Evolutionary conservation across 2,797 vertebrate species (phyloP).

Genomic region (Acanthis flammea): DNA sequence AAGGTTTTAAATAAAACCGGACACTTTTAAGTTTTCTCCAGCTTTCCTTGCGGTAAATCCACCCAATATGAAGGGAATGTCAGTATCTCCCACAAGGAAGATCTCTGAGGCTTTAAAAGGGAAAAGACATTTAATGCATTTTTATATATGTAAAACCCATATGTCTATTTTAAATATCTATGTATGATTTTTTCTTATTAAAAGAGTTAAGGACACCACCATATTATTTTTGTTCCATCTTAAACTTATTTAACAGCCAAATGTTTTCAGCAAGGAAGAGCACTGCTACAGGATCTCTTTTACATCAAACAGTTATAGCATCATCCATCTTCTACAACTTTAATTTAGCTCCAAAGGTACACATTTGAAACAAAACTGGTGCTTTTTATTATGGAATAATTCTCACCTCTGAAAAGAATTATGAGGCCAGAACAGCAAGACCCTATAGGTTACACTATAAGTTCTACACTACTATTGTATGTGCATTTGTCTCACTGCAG

Average conservation of each 20-base stretch:
- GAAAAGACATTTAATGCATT: neutral
- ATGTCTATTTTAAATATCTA: neutral
- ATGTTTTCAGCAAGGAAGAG: neutral
- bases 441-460: neutral
- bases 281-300: neutral
- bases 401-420: neutral
- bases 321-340: neutral
- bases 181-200: neutral
- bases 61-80: slow-evolving; percentile 33
- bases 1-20: slow-evolving; percentile 67
- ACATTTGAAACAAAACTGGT: neutral
- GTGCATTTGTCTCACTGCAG: neutral
- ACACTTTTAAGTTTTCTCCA: slow-evolving; percentile 58
- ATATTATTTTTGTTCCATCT: neutral
- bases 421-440: neutral
- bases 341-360: neutral
- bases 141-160: neutral
- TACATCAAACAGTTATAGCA: neutral
- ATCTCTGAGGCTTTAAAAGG: neutral
- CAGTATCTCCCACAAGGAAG: slow-evolving; percentile 20
- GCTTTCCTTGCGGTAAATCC: slow-evolving; percentile 34
- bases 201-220: neutral
- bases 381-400: neutral
- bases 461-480: neutral
- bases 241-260: neutral